A percentile compares a stretch with the other conserved stretches of the same genome.
phyloP scores from a whole-genome alignment of 2,113 vertebrate species.

The Cynocephalus volans region DNA sequence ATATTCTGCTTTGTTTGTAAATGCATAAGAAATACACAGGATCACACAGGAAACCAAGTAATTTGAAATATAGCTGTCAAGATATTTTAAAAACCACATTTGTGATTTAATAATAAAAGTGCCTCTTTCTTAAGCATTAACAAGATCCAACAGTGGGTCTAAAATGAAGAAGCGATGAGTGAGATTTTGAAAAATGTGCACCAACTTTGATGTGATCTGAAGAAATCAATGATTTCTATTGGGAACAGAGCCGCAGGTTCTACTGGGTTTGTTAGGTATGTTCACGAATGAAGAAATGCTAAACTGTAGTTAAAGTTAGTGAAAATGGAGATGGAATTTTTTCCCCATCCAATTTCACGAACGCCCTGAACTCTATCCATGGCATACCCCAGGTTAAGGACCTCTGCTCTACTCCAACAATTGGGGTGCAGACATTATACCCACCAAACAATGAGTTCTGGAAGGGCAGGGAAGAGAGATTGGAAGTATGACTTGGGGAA shows the following conservation, averaged over 20 bases:
- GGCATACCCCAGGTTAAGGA: neutral
- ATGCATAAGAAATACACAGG: neutral
- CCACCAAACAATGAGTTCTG: neutral
- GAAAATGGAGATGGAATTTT: neutral
- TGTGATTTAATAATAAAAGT: neutral
- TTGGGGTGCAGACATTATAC: neutral
- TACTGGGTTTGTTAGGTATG: neutral
- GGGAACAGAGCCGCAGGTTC: neutral
- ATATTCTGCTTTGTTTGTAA: neutral
- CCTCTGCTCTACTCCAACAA: neutral
- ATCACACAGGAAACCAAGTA: neutral
- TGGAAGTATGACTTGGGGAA: neutral
- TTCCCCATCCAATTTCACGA: neutral
- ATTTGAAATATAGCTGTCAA: neutral
- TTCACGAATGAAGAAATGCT: neutral
- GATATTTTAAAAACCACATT: neutral
- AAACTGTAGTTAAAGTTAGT: neutral
- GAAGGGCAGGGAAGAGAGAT: neutral
- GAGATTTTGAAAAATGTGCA: neutral
- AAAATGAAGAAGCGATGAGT: neutral
- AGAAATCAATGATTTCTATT: neutral
- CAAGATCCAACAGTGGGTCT: neutral
- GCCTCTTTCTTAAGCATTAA: neutral
- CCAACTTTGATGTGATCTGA: neutral
- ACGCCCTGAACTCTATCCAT: neutral